phyloP scores from a whole-genome alignment of 2,113 vertebrate species.

The Rhinoptilus africanus region DNA sequence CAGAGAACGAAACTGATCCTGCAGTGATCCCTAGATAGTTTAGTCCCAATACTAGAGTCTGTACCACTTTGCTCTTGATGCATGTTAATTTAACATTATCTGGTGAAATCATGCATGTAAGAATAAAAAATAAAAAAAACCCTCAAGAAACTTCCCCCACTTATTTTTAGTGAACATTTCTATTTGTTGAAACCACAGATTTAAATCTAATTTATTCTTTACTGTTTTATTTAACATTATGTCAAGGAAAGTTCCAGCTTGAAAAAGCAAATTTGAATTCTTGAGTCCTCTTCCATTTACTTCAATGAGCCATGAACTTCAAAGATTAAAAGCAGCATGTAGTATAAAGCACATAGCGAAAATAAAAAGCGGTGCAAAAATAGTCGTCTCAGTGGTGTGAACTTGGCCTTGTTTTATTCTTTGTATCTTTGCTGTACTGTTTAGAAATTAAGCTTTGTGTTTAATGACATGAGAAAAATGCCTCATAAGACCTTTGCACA shows the following conservation, averaged over 20 bases:
- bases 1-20: neutral
- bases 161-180: neutral
- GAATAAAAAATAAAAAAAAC: neutral
- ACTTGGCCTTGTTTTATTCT: neutral
- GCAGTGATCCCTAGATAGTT: neutral
- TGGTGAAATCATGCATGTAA: neutral
- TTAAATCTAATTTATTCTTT: neutral
- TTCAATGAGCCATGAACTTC: neutral
- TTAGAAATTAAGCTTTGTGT: constrained; percentile 22
- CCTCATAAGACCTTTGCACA: neutral
- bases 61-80: neutral
- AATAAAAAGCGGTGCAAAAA: neutral
- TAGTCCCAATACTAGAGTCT: neutral
- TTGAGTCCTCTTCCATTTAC: neutral
- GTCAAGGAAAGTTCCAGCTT: neutral
- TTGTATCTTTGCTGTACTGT: neutral
- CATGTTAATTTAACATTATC: neutral
- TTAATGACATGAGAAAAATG: constrained; percentile 24
- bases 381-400: neutral
- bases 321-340: neutral
- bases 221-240: neutral
- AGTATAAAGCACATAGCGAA: neutral
- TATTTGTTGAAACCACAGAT: neutral
- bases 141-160: neutral
- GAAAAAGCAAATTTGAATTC: neutral